These are phyloP conservation scores for Lepidochitona cinerea DNA, from an alignment of 2,888 invertebrate genomes.

Conservation along the genomic window DNA sequence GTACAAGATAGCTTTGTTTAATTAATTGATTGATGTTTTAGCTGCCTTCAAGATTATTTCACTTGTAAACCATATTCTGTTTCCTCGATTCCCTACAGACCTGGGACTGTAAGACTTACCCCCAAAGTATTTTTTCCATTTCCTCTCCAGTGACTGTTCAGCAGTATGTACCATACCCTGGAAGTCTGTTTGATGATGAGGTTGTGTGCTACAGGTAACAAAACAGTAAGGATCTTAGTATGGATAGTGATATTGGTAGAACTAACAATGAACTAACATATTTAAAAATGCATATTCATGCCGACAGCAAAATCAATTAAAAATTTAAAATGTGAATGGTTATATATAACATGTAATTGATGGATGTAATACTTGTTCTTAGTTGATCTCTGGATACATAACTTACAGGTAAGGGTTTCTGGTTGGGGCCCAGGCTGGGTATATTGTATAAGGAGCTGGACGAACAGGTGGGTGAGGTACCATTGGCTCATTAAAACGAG, in stretches of 20 bases:
- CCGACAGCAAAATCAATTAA: not conserved
- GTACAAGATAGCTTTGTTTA: no score
- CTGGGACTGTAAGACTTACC: no score
- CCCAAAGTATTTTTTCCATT: conserved; percentile 69
- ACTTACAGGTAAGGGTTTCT: conserved; percentile 48
- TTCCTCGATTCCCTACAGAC: no score
- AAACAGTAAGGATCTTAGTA: no score
- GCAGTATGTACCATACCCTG: conserved; percentile 50
- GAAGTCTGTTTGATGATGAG: not conserved
- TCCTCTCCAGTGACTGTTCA: conserved; percentile 64
- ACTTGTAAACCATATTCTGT: no score
- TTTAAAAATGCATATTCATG: not conserved
- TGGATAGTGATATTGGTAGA: no score
- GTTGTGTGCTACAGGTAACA: not conserved
- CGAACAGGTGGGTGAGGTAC: conserved; percentile 13
- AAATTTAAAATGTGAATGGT: no score
- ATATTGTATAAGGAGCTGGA: conserved; percentile 26
- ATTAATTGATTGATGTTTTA: no score
- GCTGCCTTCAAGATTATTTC: no score
- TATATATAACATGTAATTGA: no score
- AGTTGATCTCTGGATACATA: no score
- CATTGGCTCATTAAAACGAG: not conserved
- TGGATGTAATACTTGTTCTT: no score
- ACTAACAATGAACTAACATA: not conserved
- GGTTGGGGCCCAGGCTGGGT: not conserved